These are phyloP conservation scores for Acromyrmex echinatior DNA, from an alignment of 1,140 invertebrate species.

Conservation along the genomic window DNA sequence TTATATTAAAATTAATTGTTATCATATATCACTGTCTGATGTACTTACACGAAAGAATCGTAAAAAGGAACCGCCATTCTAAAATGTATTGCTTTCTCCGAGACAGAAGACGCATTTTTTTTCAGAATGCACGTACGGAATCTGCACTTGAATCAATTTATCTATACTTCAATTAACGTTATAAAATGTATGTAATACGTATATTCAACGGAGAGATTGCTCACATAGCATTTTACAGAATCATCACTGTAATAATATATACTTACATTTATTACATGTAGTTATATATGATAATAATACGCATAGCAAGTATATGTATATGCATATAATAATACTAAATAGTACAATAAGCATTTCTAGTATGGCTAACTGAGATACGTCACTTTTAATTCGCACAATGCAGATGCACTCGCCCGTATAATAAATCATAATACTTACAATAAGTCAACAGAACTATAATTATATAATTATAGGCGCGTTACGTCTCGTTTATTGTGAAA, in stretches of 20 bases:
- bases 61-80: neutral
- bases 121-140: conserved; percentile 1
- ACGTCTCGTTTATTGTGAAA: conserved; percentile 69
- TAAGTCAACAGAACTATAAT: conserved; percentile 67
- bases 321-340: conserved; percentile 65
- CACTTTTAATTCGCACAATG: conserved; percentile 60
- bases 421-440: conserved; percentile 74
- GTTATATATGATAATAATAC: conserved; percentile 47
- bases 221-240: conserved; percentile 70
- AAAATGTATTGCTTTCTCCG: conserved; percentile 18
- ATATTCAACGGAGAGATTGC: conserved; percentile 45
- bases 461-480: conserved; percentile 65
- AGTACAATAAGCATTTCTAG: conserved; percentile 64
- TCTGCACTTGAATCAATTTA: conserved; percentile 35
- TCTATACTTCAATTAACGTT: conserved; percentile 63
- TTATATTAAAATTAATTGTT: conserved; percentile 33
- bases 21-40: neutral
- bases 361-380: conserved; percentile 43
- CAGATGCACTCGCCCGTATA: conserved; percentile 56
- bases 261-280: conserved; percentile 73
- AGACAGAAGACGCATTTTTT: conserved; percentile 11
- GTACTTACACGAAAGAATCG: neutral
- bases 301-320: conserved; percentile 48
- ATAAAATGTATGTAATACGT: conserved; percentile 69
- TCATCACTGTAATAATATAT: conserved; percentile 63